Evolutionary conservation across 2,797 vertebrate species (phyloP).

Genomic region (Picus viridis): DNA sequence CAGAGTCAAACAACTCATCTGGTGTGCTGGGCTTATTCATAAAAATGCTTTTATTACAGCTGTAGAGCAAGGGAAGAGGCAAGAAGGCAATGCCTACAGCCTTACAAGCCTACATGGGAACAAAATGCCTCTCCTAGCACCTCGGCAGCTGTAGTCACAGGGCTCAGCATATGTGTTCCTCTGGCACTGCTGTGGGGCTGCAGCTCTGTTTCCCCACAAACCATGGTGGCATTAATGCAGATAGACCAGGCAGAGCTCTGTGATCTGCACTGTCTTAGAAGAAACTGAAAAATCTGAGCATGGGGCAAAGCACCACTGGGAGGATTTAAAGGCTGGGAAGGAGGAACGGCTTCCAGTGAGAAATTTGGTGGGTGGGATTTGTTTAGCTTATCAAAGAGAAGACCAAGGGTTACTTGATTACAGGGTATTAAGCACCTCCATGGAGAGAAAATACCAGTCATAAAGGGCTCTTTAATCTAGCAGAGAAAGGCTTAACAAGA

Average conservation of each 20-base stretch:
- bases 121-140: neutral
- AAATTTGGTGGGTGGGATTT: slow-evolving; percentile 3
- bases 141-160: neutral
- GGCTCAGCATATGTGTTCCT: neutral
- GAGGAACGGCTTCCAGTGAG: neutral
- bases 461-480: slow-evolving; percentile 31
- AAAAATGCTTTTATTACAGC: neutral
- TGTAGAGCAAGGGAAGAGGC: neutral
- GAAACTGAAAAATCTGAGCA: neutral
- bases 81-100: neutral
- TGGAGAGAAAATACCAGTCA: slow-evolving; percentile 22
- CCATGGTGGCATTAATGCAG: neutral
- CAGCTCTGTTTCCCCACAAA: neutral
- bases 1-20: neutral
- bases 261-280: neutral
- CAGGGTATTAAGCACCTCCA: slow-evolving; percentile 51
- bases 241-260: neutral
- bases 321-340: neutral
- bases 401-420: slow-evolving; percentile 51
- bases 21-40: neutral
- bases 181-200: neutral
- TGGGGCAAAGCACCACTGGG: neutral
- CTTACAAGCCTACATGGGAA: neutral
- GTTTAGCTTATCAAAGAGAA: slow-evolving; percentile 51
- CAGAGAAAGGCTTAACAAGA: slow-evolving; percentile 10